Evolutionary conservation across 1,140 invertebrate genomes (phyloP).

Genomic region (Heliconius congener): DNA sequence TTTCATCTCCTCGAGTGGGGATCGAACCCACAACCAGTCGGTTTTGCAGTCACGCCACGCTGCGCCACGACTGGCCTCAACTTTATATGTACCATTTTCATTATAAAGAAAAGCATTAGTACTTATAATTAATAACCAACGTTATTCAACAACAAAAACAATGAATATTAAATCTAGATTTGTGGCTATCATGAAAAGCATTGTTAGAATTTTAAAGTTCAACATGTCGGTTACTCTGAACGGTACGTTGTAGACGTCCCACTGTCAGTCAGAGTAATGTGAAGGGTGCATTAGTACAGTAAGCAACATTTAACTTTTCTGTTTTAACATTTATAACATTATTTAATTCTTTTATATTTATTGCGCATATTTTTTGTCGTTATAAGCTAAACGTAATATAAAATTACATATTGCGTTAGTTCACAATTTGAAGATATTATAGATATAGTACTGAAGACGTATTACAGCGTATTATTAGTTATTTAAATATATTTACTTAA

Average conservation of each 20-base stretch:
- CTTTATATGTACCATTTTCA: too few species aligned
- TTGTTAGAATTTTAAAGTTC: constrained; percentile 34
- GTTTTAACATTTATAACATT: background rate
- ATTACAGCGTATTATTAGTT: too few species aligned
- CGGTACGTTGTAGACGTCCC: background rate
- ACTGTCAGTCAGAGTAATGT: constrained; percentile 26
- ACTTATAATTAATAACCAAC: background rate
- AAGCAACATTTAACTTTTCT: background rate
- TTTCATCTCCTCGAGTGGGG: too few species aligned
- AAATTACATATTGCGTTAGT: too few species aligned
- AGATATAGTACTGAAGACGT: too few species aligned
- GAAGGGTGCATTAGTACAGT: constrained; percentile 26
- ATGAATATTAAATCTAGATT: background rate
- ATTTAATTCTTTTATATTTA: background rate
- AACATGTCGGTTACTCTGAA: constrained; percentile 21
- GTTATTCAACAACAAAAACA: background rate
- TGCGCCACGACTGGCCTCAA: too few species aligned
- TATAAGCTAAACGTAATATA: too few species aligned
- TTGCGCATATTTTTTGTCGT: background rate
- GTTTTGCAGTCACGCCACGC: too few species aligned
- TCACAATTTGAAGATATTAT: too few species aligned
- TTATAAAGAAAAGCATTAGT: background rate
- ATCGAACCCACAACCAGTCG: too few species aligned
- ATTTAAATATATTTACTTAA: too few species aligned
- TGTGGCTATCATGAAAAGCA: background rate